Percentiles rank a stretch among this genome's conserved stretches.
These are phyloP conservation scores for Ophion ellenae DNA, from an alignment of 2,888 invertebrate species.

Conservation along the genomic window DNA sequence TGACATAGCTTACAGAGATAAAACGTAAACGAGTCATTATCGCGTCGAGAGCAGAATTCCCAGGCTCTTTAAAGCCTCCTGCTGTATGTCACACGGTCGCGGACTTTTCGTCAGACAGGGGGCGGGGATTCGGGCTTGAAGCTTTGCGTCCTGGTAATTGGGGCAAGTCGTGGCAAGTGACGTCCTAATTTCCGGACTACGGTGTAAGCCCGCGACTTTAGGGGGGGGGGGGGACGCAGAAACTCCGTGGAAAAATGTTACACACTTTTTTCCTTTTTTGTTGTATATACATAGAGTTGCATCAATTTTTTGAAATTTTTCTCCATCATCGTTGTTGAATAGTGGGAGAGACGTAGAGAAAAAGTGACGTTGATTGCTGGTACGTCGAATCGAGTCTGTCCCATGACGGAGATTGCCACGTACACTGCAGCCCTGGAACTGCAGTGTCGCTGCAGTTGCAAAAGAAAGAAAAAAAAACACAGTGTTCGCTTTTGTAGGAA, in stretches of 20 bases:
- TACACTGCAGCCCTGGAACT: slow-evolving; percentile 33
- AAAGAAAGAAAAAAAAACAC: neutral
- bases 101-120: slow-evolving; percentile 34
- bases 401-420: slow-evolving; percentile 41
- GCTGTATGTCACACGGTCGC: slow-evolving; percentile 14
- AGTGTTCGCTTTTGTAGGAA: slow-evolving; percentile 6
- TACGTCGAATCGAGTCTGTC: slow-evolving; percentile 64
- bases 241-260: neutral
- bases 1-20: slow-evolving; percentile 30
- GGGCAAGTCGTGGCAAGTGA: slow-evolving; percentile 46
- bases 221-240: neutral
- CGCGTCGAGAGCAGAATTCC: slow-evolving; percentile 42
- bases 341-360: neutral
- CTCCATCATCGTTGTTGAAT: neutral
- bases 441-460: slow-evolving; percentile 42
- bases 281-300: neutral
- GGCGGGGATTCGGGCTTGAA: neutral
- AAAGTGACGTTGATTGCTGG: slow-evolving; percentile 59
- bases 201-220: neutral
- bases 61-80: neutral
- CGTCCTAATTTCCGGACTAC: slow-evolving; percentile 60
- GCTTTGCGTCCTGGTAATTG: slow-evolving; percentile 45
- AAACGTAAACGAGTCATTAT: slow-evolving; percentile 56
- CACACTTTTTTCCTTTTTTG: neutral
- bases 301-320: neutral